A percentile compares a stretch with the other conserved stretches of the same genome.
Conservation (phyloP, 2,113 vertebrate species). For the Carassius auratus region DNA sequence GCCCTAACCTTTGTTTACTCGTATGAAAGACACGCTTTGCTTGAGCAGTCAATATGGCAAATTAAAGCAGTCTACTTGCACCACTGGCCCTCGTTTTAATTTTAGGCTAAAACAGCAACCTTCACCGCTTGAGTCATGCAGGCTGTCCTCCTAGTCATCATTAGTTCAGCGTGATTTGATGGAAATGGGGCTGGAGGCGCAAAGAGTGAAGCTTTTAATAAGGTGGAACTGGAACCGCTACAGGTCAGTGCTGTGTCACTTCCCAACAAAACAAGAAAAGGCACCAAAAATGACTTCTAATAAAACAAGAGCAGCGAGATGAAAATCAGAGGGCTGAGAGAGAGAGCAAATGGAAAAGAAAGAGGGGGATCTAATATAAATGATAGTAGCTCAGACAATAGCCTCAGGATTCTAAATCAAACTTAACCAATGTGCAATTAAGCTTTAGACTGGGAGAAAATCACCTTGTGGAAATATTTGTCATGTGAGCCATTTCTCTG, state of each 20-base stretch:
- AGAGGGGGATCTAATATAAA: conserved; percentile 68
- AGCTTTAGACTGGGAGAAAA: conserved; percentile 77
- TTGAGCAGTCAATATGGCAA: conserved; percentile 71
- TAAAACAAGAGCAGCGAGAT: conserved; percentile 50
- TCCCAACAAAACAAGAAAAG: conserved; percentile 60
- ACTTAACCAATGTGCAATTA: conserved; percentile 81
- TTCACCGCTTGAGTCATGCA: not conserved
- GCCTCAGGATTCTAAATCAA: conserved; percentile 75
- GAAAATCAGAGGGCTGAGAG: conserved; percentile 45
- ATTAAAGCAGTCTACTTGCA: conserved; percentile 70
- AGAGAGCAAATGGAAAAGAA: conserved; percentile 58
- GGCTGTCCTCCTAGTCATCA: conserved; percentile 65
- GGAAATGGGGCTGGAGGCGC: not conserved
- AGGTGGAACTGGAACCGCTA: conserved; percentile 54
- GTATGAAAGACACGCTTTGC: conserved; percentile 66
- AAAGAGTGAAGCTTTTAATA: conserved; percentile 57
- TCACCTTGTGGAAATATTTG: conserved; percentile 82
- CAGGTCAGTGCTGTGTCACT: conserved; percentile 59
- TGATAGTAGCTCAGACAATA: conserved; percentile 67
- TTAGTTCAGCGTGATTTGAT: conserved; percentile 59
- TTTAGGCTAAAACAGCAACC: conserved; percentile 49
- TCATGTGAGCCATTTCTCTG: conserved; percentile 76
- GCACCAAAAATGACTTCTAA: conserved; percentile 58
- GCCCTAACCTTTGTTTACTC: conserved; percentile 76
- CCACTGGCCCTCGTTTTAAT: conserved; percentile 69